Evolutionary conservation across 2,888 invertebrate species (phyloP).

Genomic region (Patella depressa): DNA sequence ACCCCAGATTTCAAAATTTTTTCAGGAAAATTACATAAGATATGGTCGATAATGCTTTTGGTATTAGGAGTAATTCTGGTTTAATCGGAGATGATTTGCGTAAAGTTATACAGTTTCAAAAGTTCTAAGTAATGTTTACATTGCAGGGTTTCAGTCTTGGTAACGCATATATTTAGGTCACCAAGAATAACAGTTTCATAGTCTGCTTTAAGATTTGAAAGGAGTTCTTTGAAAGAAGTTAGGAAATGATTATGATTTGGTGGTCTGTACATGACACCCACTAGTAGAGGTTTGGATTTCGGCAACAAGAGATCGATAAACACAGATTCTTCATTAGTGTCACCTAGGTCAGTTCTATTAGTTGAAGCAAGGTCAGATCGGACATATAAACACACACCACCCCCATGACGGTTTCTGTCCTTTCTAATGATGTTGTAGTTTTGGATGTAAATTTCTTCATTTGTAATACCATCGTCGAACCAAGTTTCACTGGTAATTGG

Average conservation of each 20-base stretch:
- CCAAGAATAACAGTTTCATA: not conserved
- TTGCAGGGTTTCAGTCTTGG: not conserved
- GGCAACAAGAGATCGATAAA: not conserved
- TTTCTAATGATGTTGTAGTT: too few relatives aligned
- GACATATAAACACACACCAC: too few relatives aligned
- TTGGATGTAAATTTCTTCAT: too few relatives aligned
- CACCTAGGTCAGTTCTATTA: slow-evolving; percentile 13
- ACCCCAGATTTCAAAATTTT: not conserved
- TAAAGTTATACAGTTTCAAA: not conserved
- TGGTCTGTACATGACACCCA: not conserved
- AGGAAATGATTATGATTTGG: not conserved
- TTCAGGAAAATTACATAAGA: not conserved
- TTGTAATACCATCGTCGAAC: not conserved
- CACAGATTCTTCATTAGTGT: not conserved
- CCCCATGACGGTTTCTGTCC: too few relatives aligned
- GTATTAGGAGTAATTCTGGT: not conserved
- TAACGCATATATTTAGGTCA: not conserved
- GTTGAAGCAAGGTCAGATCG: not conserved
- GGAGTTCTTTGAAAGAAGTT: not conserved
- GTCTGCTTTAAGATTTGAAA: not conserved
- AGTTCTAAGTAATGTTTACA: not conserved
- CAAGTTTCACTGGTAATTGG: not conserved
- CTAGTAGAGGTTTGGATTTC: not conserved
- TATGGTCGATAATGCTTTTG: not conserved
- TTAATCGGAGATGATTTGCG: not conserved